phyloP scores from a whole-genome alignment of 2,797 vertebrate genomes.

The Lepilemur ruficaudatus region DNA sequence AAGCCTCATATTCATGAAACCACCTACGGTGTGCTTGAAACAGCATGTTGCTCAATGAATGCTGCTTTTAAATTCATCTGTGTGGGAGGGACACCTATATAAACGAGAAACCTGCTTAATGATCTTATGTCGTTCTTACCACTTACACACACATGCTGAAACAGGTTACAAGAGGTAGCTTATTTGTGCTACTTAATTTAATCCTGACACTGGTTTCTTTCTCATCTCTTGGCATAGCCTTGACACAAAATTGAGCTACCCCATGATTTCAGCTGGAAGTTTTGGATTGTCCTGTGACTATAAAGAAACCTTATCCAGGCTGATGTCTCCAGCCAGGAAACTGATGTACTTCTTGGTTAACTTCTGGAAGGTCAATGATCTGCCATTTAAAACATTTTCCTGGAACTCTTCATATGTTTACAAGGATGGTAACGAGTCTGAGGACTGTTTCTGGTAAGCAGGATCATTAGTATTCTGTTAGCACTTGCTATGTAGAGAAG shows the following conservation, averaged over 20 bases:
- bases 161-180: neutral
- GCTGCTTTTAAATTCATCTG: neutral
- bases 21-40: neutral
- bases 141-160: neutral
- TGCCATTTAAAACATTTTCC: conserved; percentile 63
- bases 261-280: conserved; percentile 96
- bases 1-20: neutral
- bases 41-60: neutral
- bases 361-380: conserved; percentile 82
- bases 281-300: conserved; percentile 96
- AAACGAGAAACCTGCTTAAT: neutral
- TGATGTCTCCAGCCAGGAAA: conserved; percentile 94
- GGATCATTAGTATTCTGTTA: neutral
- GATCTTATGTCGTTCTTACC: neutral
- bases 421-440: conserved; percentile 85
- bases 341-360: conserved; percentile 87
- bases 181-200: neutral
- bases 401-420: conserved; percentile 92
- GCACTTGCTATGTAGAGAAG: neutral
- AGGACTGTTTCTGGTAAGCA: conserved; percentile 94
- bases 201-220: neutral
- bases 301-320: conserved; percentile 91
- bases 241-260: conserved; percentile 88
- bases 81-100: neutral
- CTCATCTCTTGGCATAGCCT: conserved; percentile 80